Conservation (phyloP, 2,797 vertebrate genomes). For the Odontamblyopus lacepedii region DNA sequence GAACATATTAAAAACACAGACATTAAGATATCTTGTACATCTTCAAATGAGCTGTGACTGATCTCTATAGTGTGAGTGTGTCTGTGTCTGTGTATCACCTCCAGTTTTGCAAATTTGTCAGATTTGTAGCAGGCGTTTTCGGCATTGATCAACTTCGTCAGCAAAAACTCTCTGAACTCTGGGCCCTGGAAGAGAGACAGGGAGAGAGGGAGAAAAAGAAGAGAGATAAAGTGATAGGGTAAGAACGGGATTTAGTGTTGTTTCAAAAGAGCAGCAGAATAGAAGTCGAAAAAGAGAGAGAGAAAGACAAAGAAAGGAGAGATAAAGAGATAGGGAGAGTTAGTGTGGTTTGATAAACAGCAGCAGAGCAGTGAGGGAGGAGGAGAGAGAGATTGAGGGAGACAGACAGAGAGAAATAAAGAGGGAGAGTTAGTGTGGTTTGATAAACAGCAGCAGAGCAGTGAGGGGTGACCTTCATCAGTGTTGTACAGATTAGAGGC, state of each 20-base stretch:
- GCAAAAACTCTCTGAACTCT: slow-evolving; percentile 93
- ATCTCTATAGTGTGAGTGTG: slow-evolving; percentile 1
- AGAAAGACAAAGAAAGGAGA: neutral
- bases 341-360: neutral
- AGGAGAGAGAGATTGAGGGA: neutral
- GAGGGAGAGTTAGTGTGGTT: slow-evolving; percentile 6
- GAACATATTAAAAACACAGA: too few species aligned
- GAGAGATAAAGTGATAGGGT: too few species aligned
- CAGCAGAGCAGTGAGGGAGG: neutral
- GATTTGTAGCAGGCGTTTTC: slow-evolving; percentile 98
- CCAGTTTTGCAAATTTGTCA: slow-evolving; percentile 96
- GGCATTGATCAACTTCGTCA: slow-evolving; percentile 96
- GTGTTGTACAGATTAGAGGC: slow-evolving; percentile 14
- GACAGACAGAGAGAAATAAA: too few species aligned
- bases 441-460: slow-evolving; percentile 3
- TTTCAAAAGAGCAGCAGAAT: too few species aligned
- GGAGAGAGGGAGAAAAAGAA: neutral
- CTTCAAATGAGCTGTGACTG: slow-evolving; percentile 10
- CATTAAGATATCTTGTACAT: slow-evolving; percentile 4
- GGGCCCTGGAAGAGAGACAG: slow-evolving; percentile 76
- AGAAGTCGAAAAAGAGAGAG: too few species aligned
- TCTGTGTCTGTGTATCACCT: slow-evolving; percentile 79
- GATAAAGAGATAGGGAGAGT: slow-evolving; percentile 1
- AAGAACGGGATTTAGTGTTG: too few species aligned
- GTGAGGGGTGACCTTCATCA: slow-evolving; percentile 44